Evolutionary conservation across 2,888 invertebrate species (phyloP), one percentile per base, ranked within the genome.

Genomic region (Zelleria hepariella): DNA sequence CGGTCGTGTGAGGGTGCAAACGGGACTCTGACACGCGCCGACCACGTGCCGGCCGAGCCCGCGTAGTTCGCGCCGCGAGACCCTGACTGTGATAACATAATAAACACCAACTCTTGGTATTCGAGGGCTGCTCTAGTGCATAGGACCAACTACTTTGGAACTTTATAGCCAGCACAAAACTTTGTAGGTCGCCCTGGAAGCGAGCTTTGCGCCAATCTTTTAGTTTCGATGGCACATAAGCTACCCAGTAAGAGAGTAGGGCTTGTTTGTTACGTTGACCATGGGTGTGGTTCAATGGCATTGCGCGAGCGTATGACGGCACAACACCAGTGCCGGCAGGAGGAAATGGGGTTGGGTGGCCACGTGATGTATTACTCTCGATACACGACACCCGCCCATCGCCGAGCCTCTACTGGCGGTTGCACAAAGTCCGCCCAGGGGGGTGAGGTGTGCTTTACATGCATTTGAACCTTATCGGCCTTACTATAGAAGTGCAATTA

Each of bases 1-100:
- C 74, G 75, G 74, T 80, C 77, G 81, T 78, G 77, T 67, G 69
- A 71, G 75, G 77, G 74, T 78, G 80, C 76, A 78, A 74, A 73
- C 79, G 78, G 74, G 72, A 79, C 75, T 74, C 73, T 64, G 66
- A 65, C 72, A 68, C 72, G 72, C 67, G 73, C 72, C 73, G 71
- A 68, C 68, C 65, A 66, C 67, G 65, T 61, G 65, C 60, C 64
- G 61, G 61, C 64, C 67, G 27, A 23, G 25, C 42, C 15, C 32
- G 58, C 53, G 55, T 25, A 58, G 47, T 51, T 42, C 42, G 7
- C 51, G 25, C 49, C 54, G 25, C 57, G 25, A 25, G 59, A 69
- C 69, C 66, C 67, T 65, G 69, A 71, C 75, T 77, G 77, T 77
- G 76, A 78, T 77, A n/a, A n/a, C n/a, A n/a, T n/a, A 75, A 67